A percentile compares a stretch with the other conserved stretches of the same genome.
Evolutionary conservation across 2,888 invertebrate species (phyloP).

Genomic region (Rotaria macrura): DNA sequence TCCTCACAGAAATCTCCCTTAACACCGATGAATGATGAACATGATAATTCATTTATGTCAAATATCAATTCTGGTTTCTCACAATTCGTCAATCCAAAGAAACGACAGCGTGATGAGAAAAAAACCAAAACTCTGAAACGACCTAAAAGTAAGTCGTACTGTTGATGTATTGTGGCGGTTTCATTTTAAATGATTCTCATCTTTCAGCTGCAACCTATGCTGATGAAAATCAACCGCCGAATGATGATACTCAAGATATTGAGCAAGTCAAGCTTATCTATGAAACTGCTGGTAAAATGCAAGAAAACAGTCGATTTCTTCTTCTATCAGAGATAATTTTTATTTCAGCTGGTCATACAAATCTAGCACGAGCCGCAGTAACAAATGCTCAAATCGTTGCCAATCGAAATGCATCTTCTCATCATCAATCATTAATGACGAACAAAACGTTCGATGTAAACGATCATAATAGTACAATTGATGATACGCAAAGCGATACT

Average conservation of each 20-base stretch:
- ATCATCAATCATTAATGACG: not conserved
- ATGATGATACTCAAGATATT: not conserved
- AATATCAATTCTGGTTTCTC: not conserved
- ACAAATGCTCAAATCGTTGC: not conserved
- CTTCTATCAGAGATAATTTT: not conserved
- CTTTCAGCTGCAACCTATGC: not conserved
- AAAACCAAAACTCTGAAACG: not conserved
- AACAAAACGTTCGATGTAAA: not conserved
- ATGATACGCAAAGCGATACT: not conserved
- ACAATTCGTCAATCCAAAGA: not conserved
- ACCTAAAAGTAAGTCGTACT: not conserved
- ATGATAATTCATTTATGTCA: not conserved
- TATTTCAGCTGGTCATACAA: not conserved
- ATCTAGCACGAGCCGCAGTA: not conserved
- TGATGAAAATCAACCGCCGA: not conserved
- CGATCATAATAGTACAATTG: not conserved
- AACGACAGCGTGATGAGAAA: not conserved
- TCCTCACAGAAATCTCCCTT: not conserved
- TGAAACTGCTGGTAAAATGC: not conserved
- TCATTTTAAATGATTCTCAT: not conserved
- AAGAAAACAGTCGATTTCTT: no score
- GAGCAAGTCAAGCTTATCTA: not conserved
- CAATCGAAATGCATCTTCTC: not conserved
- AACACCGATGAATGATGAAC: not conserved
- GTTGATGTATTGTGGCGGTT: no score